These are phyloP conservation scores for Corythucha ciliata DNA, from an alignment of 2,888 invertebrate species.

Conservation along the genomic window DNA sequence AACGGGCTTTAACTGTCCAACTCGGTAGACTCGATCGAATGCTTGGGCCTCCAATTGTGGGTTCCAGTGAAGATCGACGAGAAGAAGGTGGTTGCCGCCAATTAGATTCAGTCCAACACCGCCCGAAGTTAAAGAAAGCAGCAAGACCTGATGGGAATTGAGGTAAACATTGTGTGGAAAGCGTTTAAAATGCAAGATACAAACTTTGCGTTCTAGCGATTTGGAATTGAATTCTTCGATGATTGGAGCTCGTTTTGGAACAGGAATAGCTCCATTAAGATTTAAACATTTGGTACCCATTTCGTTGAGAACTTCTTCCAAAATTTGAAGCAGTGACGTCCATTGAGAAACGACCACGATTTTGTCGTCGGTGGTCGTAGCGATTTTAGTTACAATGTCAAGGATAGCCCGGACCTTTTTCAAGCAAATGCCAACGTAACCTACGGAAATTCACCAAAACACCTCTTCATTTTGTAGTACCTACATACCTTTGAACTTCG, in stretches of 20 bases:
- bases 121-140: slow-evolving; percentile 85
- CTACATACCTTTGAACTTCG: slow-evolving; percentile 56
- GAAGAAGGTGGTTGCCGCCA: slow-evolving; percentile 82
- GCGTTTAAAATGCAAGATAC: slow-evolving; percentile 32
- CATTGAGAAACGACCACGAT: slow-evolving; percentile 87
- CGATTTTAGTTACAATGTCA: neutral
- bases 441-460: no score
- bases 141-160: slow-evolving; percentile 61
- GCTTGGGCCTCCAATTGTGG: slow-evolving; percentile 92
- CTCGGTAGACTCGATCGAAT: slow-evolving; percentile 84
- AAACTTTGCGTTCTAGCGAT: slow-evolving; percentile 49
- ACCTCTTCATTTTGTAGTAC: no score
- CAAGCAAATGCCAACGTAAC: no score
- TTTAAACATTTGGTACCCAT: slow-evolving; percentile 50
- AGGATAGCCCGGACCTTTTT: neutral
- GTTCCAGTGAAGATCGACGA: slow-evolving; percentile 94
- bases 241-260: slow-evolving; percentile 58
- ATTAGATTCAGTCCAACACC: slow-evolving; percentile 89
- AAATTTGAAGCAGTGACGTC: slow-evolving; percentile 68
- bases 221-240: slow-evolving; percentile 63
- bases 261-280: slow-evolving; percentile 67
- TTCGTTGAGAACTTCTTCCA: slow-evolving; percentile 53
- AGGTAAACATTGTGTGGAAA: no score
- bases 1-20: slow-evolving; percentile 77
- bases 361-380: slow-evolving; percentile 48